Evolutionary conservation across 2,797 vertebrate genomes (phyloP).

Genomic region (Darevskia mixta): DNA sequence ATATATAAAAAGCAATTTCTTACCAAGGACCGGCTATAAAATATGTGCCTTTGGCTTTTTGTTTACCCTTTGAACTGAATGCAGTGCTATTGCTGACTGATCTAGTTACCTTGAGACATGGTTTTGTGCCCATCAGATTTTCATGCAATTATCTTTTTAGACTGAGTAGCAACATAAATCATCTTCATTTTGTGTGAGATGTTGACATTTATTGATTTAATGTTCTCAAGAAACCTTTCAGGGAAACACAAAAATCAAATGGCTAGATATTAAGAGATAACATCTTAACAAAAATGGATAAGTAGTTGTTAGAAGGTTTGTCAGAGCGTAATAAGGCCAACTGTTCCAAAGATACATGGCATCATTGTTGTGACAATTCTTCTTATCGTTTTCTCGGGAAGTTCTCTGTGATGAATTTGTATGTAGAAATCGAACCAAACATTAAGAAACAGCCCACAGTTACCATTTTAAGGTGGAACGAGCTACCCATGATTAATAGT

Average conservation of each 20-base stretch:
- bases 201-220: constrained; percentile 71
- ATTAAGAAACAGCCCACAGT: neutral
- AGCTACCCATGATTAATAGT: no score
- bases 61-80: constrained; percentile 47
- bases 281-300: constrained; percentile 46
- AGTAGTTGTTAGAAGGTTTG: constrained; percentile 29
- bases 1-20: constrained; percentile 28
- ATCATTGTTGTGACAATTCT: constrained; percentile 18
- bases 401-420: neutral
- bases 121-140: constrained; percentile 61
- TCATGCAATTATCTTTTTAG: constrained; percentile 65
- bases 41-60: constrained; percentile 31
- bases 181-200: constrained; percentile 62
- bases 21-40: constrained; percentile 33
- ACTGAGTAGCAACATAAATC: constrained; percentile 64
- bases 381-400: neutral
- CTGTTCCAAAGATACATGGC: constrained; percentile 20
- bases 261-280: constrained; percentile 61
- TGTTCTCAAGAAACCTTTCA: constrained; percentile 61
- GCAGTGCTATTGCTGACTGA: constrained; percentile 46
- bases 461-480: neutral
- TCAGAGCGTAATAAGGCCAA: neutral
- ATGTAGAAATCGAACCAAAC: neutral
- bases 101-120: constrained; percentile 55
- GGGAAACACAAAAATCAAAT: constrained; percentile 60